A percentile compares a stretch with the other conserved stretches of the same genome.
Evolutionary conservation across 2,888 invertebrate species (phyloP).

Genomic region (Sturmia bella): DNA sequence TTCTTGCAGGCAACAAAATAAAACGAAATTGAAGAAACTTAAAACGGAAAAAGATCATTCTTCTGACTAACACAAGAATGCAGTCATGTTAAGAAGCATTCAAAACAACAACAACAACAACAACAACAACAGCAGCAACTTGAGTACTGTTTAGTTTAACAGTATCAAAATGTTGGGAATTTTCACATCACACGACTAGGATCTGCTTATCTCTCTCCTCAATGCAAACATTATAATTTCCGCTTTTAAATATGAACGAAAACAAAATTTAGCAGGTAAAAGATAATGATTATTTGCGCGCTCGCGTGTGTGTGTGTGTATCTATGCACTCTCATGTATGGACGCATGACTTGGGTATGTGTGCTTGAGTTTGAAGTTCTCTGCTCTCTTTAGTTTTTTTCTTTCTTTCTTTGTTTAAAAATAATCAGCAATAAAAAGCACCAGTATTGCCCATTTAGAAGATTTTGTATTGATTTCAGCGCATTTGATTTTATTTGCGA

Average conservation of each 20-base stretch:
- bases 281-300: neutral
- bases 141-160: conserved; percentile 31
- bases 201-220: conserved; percentile 59
- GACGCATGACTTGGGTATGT: too few species aligned
- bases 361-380: conserved; percentile 52
- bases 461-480: too few species aligned
- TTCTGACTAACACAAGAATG: conserved; percentile 19
- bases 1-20: neutral
- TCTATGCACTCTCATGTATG: neutral
- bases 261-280: conserved; percentile 13
- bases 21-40: conserved; percentile 13
- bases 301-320: neutral
- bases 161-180: conserved; percentile 52
- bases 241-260: conserved; percentile 57
- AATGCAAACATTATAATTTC: conserved; percentile 65
- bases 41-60: conserved; percentile 45
- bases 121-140: neutral
- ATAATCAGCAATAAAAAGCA: conserved; percentile 1
- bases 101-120: neutral
- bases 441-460: neutral
- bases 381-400: conserved; percentile 56
- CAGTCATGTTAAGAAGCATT: neutral
- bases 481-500: too few species aligned
- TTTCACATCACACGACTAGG: conserved; percentile 51
- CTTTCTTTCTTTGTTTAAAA: conserved; percentile 25